Base-by-base conservation (phyloP, 2,888 invertebrate genomes). In the Prosapia bicincta region DNA sequence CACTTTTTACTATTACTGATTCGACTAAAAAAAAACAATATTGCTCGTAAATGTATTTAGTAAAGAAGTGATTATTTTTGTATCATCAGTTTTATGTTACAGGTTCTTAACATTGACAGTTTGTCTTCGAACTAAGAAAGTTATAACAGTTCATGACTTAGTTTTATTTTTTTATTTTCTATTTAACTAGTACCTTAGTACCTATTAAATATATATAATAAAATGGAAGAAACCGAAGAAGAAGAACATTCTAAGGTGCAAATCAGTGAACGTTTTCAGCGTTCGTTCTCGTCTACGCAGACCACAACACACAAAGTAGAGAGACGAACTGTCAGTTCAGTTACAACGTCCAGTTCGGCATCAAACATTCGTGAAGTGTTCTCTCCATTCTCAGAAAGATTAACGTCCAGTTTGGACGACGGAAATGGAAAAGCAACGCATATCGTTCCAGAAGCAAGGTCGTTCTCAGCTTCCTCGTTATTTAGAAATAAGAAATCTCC, bases 181-280 rank as follows among this genome's bases (percentile, higher is more conserved):
- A n/a, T n/a, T n/a, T n/a, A n/a, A n/a, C n/a, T n/a, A n/a, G n/a
- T n/a, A n/a, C n/a, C n/a, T n/a, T n/a, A n/a, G n/a, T n/a, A n/a
- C n/a, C n/a, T n/a, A n/a, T n/a, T n/a, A n/a, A n/a, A n/a, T n/a
- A n/a, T n/a, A 38, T 13, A 9, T 38, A 32, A 26, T 10, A 66
- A 75, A 3, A 73, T 67, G 73, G 77, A 76, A 32, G 66, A 66
- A 65, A 30, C 71, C 25, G 74, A 76, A 38, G 77, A 75, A 24
- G 68, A 70, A 66, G 71, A 74, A 25, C 10, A 30, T 28, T 43
- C 74, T 1, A 74, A 74, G 15, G 30, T 54, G n/a, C 54, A 66
- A 23, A 23, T 69, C 15, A 69, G 69, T 74, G 74, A 69, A 32
- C 26, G 65, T 30, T 69, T 69, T 6, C 43, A 74, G 65, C 69